These are phyloP conservation scores for Neoaliturus tenellus DNA, from an alignment of 2,888 invertebrate genomes.

Conservation along the genomic window DNA sequence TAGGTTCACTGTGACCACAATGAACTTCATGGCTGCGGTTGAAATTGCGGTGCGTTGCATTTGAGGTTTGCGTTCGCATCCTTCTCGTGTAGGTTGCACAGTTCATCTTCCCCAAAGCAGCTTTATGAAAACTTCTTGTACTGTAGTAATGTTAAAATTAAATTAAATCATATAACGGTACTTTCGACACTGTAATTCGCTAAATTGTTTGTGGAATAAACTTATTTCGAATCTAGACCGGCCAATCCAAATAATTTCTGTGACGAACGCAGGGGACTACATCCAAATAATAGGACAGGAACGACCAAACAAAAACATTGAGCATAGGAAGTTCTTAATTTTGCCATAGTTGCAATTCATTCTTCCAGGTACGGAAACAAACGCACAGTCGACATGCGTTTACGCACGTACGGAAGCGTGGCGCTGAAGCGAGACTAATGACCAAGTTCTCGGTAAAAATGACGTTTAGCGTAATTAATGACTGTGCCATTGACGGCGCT, in stretches of 20 bases:
- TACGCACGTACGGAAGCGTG: background rate
- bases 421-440: background rate
- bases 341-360: background rate
- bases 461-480: background rate
- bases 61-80: background rate
- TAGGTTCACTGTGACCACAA: background rate
- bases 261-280: too few relatives aligned
- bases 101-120: too few relatives aligned
- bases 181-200: too few relatives aligned
- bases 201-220: too few relatives aligned
- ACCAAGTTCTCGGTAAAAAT: constrained; percentile 23
- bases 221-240: too few relatives aligned
- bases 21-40: background rate
- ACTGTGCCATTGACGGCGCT: background rate
- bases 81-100: background rate
- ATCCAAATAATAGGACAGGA: too few relatives aligned
- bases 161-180: too few relatives aligned
- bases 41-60: background rate
- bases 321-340: background rate
- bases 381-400: background rate
- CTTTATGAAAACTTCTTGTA: too few relatives aligned
- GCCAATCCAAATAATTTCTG: too few relatives aligned
- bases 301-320: too few relatives aligned
- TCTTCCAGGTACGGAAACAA: background rate
- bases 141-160: too few relatives aligned